Base-by-base conservation (phyloP, 2,113 vertebrate genomes). In the Leiothrix lutea region DNA sequence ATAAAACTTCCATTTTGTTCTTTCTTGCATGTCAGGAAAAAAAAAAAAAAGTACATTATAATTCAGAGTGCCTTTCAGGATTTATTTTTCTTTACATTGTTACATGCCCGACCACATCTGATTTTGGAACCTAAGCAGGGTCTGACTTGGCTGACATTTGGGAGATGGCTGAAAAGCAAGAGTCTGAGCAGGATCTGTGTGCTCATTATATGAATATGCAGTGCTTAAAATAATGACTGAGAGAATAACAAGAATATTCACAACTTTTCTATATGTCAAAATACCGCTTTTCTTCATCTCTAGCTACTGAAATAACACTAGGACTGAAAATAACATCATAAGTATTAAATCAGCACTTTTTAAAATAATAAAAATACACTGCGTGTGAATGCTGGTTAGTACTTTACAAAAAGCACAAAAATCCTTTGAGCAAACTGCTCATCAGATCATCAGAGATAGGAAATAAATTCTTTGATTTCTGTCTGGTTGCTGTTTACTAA, bases 71-170 rank as follows among this genome's bases (percentile, higher is more conserved):
- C 73, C 77, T 91, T 81, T 92, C 60, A 45, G 73, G 48, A 80
- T 95, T 96, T 96, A 94, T 96, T 97, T 96, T 94, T 82, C 92
- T 95, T 95, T 91, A 87, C 81, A 87, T 95, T 95, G 87, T 96
- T 94, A 82, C 58, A 61, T 82, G 91, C 33, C 78, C 0, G 3
- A 89, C 87, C 93, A 87, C 80, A 91, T 92, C 89, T 90, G 94
- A 97, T 87, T 91, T 84, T 57, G 91, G 91, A 96, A 97, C 54
- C n/a, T 47, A 65, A 75, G 70, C 58, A 54, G 73, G 20, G 73
- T 79, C 84, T 79, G 83, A 50, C 48, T 79, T 72, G 86, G 95
- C 80, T 90, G 87, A 54, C 78, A 65, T 78, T 80, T 67, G 36
- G 71, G 51, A 95, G 35, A 42, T 38, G 54, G 61, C 54, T 85